phyloP scores from a whole-genome alignment of 1,140 invertebrate genomes.

The Plodia interpunctella region DNA sequence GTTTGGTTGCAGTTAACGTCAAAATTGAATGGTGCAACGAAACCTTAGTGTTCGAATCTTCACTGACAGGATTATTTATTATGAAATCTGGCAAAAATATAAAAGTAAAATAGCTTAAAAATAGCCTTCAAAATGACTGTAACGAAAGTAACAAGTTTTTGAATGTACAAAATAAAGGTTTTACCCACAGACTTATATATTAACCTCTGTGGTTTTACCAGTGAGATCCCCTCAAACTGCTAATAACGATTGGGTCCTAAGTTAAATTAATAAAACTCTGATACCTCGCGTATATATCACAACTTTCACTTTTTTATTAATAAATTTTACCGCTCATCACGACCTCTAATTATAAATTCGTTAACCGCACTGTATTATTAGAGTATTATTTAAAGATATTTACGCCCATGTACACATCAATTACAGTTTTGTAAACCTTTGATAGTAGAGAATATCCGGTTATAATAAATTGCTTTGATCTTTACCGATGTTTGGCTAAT shows the following conservation, averaged over 20 bases:
- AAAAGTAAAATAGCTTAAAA: too few species aligned
- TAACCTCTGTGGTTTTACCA: too few species aligned
- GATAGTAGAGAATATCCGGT: background rate
- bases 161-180: too few species aligned
- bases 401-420: slow-evolving; percentile 11
- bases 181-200: too few species aligned
- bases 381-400: slow-evolving; percentile 12
- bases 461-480: background rate
- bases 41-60: too few species aligned
- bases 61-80: too few species aligned
- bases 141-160: too few species aligned
- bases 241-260: slow-evolving; percentile 3
- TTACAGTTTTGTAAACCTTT: slow-evolving; percentile 17
- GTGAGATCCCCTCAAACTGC: background rate
- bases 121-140: too few species aligned
- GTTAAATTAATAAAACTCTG: slow-evolving; percentile 3
- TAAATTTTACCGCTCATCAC: slow-evolving; percentile 13
- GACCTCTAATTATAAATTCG: slow-evolving; percentile 12
- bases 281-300: slow-evolving; percentile 12
- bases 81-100: too few species aligned
- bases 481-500: background rate
- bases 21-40: too few species aligned
- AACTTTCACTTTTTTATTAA: slow-evolving; percentile 16
- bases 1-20: too few species aligned
- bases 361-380: slow-evolving; percentile 9